Conservation (phyloP, 2,888 invertebrate species). For the Mayetiola destructor region DNA sequence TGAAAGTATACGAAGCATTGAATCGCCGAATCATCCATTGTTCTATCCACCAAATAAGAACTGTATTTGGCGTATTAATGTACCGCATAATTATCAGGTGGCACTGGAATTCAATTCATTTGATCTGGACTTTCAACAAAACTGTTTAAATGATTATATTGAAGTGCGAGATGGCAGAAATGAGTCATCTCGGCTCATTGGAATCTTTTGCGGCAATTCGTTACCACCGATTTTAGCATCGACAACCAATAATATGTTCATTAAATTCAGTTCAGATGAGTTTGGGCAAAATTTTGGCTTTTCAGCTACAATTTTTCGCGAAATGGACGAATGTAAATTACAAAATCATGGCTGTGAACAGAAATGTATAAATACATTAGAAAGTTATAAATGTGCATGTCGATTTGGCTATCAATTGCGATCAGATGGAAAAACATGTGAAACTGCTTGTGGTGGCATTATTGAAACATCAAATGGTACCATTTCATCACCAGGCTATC, state of each 20-base stretch:
- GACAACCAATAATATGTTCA: neutral
- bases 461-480: constrained; percentile 71
- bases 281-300: neutral
- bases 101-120: constrained; percentile 79
- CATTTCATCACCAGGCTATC: constrained; percentile 77
- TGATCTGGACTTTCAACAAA: constrained; percentile 81
- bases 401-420: neutral
- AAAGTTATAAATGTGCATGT: constrained; percentile 59
- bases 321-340: neutral
- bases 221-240: constrained; percentile 51
- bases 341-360: constrained; percentile 1
- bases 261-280: constrained; percentile 2
- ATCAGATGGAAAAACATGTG: constrained; percentile 54
- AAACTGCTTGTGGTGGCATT: constrained; percentile 89
- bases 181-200: constrained; percentile 58
- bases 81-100: constrained; percentile 59
- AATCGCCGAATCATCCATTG: constrained; percentile 88
- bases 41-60: constrained; percentile 84
- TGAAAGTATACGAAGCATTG: constrained; percentile 63
- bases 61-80: constrained; percentile 81
- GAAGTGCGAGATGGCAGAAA: constrained; percentile 77
- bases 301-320: neutral
- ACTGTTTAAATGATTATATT: constrained; percentile 86
- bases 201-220: constrained; percentile 81
- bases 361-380: neutral